Percentiles rank a stretch among this genome's conserved stretches.
Conservation (phyloP, 2,797 vertebrate species). For the Bovichtus variegatus region DNA sequence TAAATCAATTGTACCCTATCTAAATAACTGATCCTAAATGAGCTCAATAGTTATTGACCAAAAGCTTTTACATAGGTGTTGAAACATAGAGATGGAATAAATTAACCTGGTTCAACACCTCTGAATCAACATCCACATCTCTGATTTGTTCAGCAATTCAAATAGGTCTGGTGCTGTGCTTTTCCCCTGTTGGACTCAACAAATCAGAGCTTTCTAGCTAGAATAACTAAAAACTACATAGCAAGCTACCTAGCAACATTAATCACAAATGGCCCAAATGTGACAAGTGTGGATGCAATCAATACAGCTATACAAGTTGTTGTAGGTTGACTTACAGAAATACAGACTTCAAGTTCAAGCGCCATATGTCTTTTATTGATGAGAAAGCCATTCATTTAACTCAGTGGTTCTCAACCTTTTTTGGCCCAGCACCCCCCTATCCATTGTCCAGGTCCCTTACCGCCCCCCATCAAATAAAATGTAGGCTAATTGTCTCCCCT, state of each 20-base stretch:
- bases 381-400: neutral
- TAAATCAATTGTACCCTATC: constrained; percentile 45
- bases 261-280: neutral
- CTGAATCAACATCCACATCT: neutral
- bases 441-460: too few species aligned
- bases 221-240: neutral
- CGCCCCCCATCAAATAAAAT: too few species aligned
- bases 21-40: constrained; percentile 12
- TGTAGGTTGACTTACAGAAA: neutral
- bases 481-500: too few species aligned
- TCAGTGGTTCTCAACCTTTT: too few species aligned
- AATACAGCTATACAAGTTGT: neutral
- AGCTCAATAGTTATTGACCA: constrained; percentile 39
- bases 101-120: constrained; percentile 1
- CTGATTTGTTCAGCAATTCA: neutral
- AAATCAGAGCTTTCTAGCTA: neutral
- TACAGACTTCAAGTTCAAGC: neutral
- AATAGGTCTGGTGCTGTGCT: neutral
- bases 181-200: neutral
- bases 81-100: constrained; percentile 17
- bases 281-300: neutral
- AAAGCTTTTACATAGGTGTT: constrained; percentile 23
- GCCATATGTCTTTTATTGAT: neutral
- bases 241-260: neutral
- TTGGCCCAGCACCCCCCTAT: too few species aligned